A percentile compares a stretch with the other conserved stretches of the same genome.
phyloP scores from a whole-genome alignment of 2,797 vertebrate species.

The Linurgus olivaceus region DNA sequence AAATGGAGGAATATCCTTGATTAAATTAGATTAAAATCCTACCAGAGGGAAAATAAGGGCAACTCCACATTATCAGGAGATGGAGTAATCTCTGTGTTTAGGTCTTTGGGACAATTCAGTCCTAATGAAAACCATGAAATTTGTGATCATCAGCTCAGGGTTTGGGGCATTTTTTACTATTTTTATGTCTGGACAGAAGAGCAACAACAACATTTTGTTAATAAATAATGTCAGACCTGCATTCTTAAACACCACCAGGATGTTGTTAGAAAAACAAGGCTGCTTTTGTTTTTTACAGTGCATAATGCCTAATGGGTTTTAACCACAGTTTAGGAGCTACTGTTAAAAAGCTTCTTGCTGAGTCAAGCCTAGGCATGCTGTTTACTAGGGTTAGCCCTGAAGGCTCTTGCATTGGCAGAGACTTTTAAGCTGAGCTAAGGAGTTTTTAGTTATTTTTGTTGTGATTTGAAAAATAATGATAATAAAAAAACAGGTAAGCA shows the following conservation, averaged over 20 bases:
- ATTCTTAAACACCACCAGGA: conserved; percentile 42
- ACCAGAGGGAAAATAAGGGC: conserved; percentile 49
- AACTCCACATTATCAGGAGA: not conserved
- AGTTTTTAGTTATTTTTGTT: conserved; percentile 40
- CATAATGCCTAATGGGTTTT: conserved; percentile 35
- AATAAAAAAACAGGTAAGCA: not conserved
- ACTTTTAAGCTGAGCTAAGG: conserved; percentile 57
- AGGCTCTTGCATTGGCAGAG: conserved; percentile 43
- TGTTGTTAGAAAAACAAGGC: conserved; percentile 55
- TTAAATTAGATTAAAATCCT: conserved; percentile 36
- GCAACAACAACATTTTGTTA: conserved; percentile 13
- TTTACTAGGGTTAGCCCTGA: conserved; percentile 49
- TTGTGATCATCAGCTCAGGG: not conserved
- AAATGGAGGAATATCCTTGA: conserved; percentile 13
- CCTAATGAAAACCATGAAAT: not conserved
- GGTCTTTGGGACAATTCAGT: not conserved
- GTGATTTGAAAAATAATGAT: not conserved
- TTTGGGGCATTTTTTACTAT: not conserved
- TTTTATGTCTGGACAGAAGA: not conserved
- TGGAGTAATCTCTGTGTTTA: not conserved
- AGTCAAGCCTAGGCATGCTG: conserved; percentile 65
- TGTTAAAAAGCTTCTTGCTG: conserved; percentile 67
- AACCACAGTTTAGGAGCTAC: conserved; percentile 64
- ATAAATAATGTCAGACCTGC: conserved; percentile 40
- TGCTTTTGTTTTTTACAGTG: conserved; percentile 62